Base-by-base conservation (phyloP, 2,113 vertebrate species). In the Corydoras sp. region DNA sequence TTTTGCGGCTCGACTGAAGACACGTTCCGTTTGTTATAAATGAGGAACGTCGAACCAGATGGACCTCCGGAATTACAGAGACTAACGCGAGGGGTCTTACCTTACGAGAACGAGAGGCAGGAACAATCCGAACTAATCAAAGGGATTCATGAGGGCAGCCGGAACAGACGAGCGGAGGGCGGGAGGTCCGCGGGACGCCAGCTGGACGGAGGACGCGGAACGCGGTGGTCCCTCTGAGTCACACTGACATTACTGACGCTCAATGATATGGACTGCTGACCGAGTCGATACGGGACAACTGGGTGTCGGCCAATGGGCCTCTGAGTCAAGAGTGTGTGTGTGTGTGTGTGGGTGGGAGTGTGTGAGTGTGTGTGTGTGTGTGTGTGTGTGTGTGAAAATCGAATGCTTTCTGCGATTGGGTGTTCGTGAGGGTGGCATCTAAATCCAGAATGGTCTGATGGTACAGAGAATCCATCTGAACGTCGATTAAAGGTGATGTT, bases 111-210 rank as follows among this genome's bases (percentile, higher is more conserved):
- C 60, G 61, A 65, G 69, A 68, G 67, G 59, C 69, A 70, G 81
- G 72, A 51, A 79, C 72, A 70, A 59, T 74, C 59, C 68, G 69
- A 9, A 64, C 71, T 84, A 80, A 71, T 83, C 60, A 59, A 58
- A 58, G 35, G 75, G 77, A 77, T 4, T 81, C 81, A 80, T 84
- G 80, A 79, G 79, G 59, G 76, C 75, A 82, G 79, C 74, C 79
- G 80, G 80, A 64, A 64, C 72, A 14, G 49, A 76, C 11, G 72
- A 74, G 18, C 62, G 56, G 49, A 12, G 30, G 30, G 30, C 43
- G 53, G 29, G 24, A 54, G 48, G 18, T 10, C 24, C 48, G 75
- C 6, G 29, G 56, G 43, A 62, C 31, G 59, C 58, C 18, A 72
- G 48, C 29, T 51, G 35, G 65, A 68, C 68, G 64, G 53, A 66